Evolutionary conservation across 2,888 invertebrate genomes (phyloP).

Genomic region (Athalia cordata): DNA sequence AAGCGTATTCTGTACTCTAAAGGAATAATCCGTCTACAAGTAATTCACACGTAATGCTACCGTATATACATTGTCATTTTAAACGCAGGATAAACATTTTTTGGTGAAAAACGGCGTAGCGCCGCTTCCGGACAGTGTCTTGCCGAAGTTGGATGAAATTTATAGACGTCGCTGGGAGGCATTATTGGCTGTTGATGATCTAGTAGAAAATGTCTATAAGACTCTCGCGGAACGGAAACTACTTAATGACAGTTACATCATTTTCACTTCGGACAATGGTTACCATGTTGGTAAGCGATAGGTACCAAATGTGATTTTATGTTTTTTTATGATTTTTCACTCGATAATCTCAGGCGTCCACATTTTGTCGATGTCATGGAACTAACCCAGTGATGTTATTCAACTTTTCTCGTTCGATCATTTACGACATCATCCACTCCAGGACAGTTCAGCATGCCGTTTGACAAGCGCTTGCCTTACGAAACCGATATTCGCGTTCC

Average conservation of each 20-base stretch:
- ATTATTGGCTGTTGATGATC: conserved; percentile 90
- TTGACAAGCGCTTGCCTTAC: conserved; percentile 93
- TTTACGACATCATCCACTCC: conserved; percentile 38
- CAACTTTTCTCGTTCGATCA: background rate
- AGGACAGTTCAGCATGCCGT: conserved; percentile 92
- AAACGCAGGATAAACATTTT: conserved; percentile 88
- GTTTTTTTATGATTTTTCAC: too few relatives aligned
- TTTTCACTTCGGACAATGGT: conserved; percentile 93
- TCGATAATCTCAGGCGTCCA: background rate
- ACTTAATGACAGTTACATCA: conserved; percentile 85
- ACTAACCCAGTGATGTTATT: background rate
- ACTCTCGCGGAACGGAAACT: conserved; percentile 76
- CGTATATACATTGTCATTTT: background rate
- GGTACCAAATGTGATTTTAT: too few relatives aligned
- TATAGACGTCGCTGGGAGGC: conserved; percentile 87
- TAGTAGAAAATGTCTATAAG: conserved; percentile 81
- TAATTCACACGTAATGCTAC: background rate
- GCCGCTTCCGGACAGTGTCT: conserved; percentile 77
- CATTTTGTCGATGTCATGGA: background rate
- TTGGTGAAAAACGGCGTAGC: conserved; percentile 82
- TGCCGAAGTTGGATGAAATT: conserved; percentile 81
- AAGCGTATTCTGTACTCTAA: background rate
- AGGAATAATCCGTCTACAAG: background rate
- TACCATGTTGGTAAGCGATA: conserved; percentile 85
- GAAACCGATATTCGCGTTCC: conserved; percentile 93